A percentile compares a stretch with the other conserved stretches of the same genome.
These are phyloP conservation scores for Trichonephila clavata DNA, from an alignment of 1,140 invertebrate species.

Conservation along the genomic window DNA sequence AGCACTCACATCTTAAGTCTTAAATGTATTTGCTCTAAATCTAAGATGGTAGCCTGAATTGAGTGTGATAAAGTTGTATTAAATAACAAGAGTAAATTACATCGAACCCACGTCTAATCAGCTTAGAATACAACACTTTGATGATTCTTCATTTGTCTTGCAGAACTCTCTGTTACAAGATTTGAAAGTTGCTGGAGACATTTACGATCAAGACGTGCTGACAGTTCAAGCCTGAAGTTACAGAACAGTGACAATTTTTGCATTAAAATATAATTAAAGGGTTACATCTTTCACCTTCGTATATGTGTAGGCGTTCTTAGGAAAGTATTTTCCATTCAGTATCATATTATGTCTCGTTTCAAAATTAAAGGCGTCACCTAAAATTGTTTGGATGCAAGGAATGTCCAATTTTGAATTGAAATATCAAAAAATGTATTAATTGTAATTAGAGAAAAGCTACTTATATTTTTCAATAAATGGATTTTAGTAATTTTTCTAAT, in stretches of 20 bases:
- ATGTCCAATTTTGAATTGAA: no score
- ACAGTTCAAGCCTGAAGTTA: not conserved
- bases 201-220: not conserved
- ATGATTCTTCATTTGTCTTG: constrained; percentile 18
- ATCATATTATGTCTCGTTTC: not conserved
- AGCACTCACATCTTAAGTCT: not conserved
- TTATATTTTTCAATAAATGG: no score
- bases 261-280: not conserved
- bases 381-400: no score
- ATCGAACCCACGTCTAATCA: not conserved
- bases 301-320: constrained; percentile 6
- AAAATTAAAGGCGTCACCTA: no score
- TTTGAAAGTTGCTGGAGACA: not conserved
- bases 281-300: constrained; percentile 9
- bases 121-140: constrained; percentile 19
- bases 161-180: not conserved
- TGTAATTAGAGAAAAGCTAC: no score
- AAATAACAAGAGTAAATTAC: constrained; percentile 13
- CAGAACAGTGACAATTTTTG: not conserved
- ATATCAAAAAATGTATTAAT: no score
- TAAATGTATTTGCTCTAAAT: not conserved
- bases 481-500: no score
- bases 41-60: not conserved
- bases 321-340: not conserved
- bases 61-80: not conserved